These are phyloP conservation scores for Cheilosia impressa DNA, from an alignment of 2,888 invertebrate genomes.

Conservation along the genomic window DNA sequence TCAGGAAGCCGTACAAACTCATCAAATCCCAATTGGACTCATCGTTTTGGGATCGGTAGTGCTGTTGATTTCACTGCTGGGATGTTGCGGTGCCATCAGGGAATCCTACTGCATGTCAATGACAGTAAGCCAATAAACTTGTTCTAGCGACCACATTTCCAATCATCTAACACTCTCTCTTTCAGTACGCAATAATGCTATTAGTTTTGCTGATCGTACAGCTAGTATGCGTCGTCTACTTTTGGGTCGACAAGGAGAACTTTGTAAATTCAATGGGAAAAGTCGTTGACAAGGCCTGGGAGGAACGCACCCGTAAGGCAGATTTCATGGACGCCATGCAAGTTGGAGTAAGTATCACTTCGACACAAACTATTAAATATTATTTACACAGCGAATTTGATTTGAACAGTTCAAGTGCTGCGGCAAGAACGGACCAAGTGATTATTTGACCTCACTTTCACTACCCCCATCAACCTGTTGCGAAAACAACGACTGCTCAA, in stretches of 20 bases:
- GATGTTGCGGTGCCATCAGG: slow-evolving; percentile 94
- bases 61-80: slow-evolving; percentile 93
- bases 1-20: slow-evolving; percentile 83
- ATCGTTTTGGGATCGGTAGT: slow-evolving; percentile 89
- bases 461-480: slow-evolving; percentile 79
- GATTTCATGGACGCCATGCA: slow-evolving; percentile 80
- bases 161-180: slow-evolving; percentile 73
- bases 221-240: slow-evolving; percentile 88
- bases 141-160: background rate
- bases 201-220: slow-evolving; percentile 89
- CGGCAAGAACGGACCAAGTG: slow-evolving; percentile 78
- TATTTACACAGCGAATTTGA: slow-evolving; percentile 66
- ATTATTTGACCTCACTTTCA: slow-evolving; percentile 77
- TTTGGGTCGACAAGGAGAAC: slow-evolving; percentile 87
- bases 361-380: background rate
- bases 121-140: slow-evolving; percentile 86
- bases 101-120: slow-evolving; percentile 95
- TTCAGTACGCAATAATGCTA: slow-evolving; percentile 89
- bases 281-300: slow-evolving; percentile 84
- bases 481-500: slow-evolving; percentile 74
- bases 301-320: slow-evolving; percentile 78
- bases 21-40: slow-evolving; percentile 86
- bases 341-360: slow-evolving; percentile 77
- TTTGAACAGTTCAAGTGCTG: slow-evolving; percentile 80
- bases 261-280: slow-evolving; percentile 84